Conservation (phyloP, 2,113 vertebrate genomes). For the Hippoglossus stenolepis region DNA sequence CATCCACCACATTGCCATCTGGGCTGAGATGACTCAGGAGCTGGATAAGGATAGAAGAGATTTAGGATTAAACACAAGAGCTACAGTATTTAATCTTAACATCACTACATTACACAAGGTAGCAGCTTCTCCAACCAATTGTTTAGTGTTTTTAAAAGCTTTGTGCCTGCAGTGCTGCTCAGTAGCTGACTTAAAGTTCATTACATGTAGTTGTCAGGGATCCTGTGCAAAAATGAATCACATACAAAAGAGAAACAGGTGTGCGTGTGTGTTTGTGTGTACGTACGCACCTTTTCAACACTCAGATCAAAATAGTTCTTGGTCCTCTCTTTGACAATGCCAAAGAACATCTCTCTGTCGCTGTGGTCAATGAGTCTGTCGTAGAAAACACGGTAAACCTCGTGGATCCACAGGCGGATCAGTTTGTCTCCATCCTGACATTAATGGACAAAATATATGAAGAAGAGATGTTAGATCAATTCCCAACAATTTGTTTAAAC, state of each 20-base stretch:
- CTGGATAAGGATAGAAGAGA: constrained; percentile 64
- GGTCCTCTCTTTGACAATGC: constrained; percentile 87
- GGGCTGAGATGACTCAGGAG: constrained; percentile 87
- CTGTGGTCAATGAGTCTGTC: constrained; percentile 89
- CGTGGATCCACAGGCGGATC: constrained; percentile 94
- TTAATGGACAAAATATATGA: neutral
- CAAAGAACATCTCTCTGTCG: constrained; percentile 89
- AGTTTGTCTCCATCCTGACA: constrained; percentile 90
- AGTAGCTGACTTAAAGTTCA: too few species aligned
- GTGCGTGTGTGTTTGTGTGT: neutral
- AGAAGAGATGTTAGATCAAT: neutral
- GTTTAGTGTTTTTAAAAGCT: neutral
- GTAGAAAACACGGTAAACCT: constrained; percentile 94
- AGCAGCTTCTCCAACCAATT: neutral
- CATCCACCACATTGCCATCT: constrained; percentile 85
- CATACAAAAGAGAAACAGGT: too few species aligned
- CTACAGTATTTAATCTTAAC: neutral
- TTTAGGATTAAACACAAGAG: constrained; percentile 29
- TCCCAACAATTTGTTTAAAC: neutral
- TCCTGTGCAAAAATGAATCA: too few species aligned
- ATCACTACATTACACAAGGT: neutral
- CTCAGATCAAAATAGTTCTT: constrained; percentile 86
- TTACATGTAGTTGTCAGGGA: too few species aligned
- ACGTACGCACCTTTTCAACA: constrained; percentile 82
- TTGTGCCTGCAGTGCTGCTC: neutral